Percentiles rank a stretch among this genome's conserved stretches.
These are phyloP conservation scores for Melieria omissa DNA, from an alignment of 2,888 invertebrate species.

Conservation along the genomic window DNA sequence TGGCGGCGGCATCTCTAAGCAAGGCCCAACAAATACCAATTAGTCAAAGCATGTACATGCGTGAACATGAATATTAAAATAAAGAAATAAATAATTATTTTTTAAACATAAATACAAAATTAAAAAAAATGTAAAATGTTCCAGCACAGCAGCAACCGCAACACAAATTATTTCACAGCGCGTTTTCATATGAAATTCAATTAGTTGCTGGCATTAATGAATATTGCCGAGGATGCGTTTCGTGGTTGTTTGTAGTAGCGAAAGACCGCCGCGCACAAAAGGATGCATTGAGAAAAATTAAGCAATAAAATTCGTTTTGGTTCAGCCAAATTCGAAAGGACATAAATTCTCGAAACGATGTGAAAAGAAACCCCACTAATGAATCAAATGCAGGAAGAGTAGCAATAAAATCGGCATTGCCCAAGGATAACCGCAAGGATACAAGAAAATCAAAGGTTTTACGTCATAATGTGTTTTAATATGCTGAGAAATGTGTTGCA, in stretches of 20 bases:
- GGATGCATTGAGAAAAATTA: constrained; percentile 57
- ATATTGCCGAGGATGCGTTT: constrained; percentile 28
- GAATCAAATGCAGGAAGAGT: constrained; percentile 48
- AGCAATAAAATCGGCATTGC: constrained; percentile 34
- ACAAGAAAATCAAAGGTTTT: constrained; percentile 26
- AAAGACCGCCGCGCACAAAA: constrained; percentile 31
- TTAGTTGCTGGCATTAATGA: constrained; percentile 41
- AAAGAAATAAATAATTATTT: constrained; percentile 55
- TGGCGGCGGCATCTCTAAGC: background rate
- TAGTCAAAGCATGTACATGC: constrained; percentile 35
- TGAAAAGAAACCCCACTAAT: constrained; percentile 56
- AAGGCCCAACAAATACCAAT: constrained; percentile 9
- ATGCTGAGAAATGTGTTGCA: background rate
- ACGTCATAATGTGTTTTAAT: constrained; percentile 21
- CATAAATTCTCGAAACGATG: constrained; percentile 28
- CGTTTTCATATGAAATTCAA: constrained; percentile 46
- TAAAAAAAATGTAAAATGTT: constrained; percentile 60
- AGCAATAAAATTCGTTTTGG: constrained; percentile 68
- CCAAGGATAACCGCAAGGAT: constrained; percentile 22
- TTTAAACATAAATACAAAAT: constrained; percentile 29
- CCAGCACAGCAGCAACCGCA: constrained; percentile 45
- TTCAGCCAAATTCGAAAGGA: constrained; percentile 62
- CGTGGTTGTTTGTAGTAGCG: constrained; percentile 3
- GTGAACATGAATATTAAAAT: constrained; percentile 45
- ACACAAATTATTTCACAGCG: background rate